Evolutionary conservation across 2,797 vertebrate genomes (phyloP).

Genomic region (Sarcoramphus papa): DNA sequence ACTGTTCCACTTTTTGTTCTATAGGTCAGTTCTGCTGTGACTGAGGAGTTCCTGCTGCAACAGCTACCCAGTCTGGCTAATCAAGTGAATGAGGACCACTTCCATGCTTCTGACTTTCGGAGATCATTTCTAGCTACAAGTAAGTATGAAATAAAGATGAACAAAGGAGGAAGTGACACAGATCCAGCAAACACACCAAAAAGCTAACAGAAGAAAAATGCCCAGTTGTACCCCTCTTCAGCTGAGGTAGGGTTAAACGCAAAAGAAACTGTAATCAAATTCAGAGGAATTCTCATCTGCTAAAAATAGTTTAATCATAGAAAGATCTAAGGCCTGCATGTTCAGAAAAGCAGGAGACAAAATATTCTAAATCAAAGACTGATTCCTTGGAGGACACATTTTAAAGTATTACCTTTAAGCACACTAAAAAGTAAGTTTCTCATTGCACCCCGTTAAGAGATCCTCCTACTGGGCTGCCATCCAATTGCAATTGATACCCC

Average conservation of each 20-base stretch:
- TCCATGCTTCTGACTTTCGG: background rate
- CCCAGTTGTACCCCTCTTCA: background rate
- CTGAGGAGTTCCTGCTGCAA: background rate
- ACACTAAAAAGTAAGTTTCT: background rate
- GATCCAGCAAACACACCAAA: background rate
- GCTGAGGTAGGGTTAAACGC: background rate
- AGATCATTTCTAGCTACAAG: background rate
- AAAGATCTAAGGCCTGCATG: background rate
- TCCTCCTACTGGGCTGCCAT: background rate
- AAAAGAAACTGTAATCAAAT: background rate
- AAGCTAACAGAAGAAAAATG: background rate
- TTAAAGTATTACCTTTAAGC: background rate
- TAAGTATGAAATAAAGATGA: background rate
- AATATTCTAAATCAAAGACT: slow-evolving; percentile 26
- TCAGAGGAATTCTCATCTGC: background rate
- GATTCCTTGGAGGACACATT: background rate
- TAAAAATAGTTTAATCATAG: background rate
- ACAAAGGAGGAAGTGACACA: background rate
- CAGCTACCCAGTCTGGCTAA: background rate
- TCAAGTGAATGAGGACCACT: background rate
- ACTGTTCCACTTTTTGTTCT: background rate
- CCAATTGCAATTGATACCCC: background rate
- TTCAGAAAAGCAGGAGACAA: slow-evolving; percentile 13
- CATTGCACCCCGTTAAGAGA: background rate
- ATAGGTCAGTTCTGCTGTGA: background rate